These are phyloP conservation scores for Nemotelus pantherinus DNA, from an alignment of 2,888 invertebrate species.

Conservation along the genomic window DNA sequence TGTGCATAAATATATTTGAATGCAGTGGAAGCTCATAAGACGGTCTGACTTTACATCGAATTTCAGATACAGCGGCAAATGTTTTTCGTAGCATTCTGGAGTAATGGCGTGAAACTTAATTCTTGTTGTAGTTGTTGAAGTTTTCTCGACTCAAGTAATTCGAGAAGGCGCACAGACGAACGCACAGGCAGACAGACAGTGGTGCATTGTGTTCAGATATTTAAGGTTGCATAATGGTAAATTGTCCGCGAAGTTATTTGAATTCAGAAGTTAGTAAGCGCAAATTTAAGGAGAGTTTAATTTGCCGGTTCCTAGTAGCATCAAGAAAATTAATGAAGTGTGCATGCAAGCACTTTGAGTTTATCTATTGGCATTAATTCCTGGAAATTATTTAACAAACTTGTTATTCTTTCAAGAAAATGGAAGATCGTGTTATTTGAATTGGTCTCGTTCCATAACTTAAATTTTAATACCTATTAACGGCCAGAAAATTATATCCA, in stretches of 20 bases:
- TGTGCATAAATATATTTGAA: not conserved
- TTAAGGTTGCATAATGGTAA: constrained; percentile 34
- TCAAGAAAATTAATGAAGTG: no score
- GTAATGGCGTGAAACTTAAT: constrained; percentile 34
- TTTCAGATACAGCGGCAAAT: not conserved
- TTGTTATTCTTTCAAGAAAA: no score
- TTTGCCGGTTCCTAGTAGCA: not conserved
- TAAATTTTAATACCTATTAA: no score
- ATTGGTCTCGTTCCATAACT: no score
- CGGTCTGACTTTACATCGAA: not conserved
- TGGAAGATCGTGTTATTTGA: no score
- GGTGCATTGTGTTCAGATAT: not conserved
- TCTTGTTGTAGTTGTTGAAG: not conserved
- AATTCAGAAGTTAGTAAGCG: constrained; percentile 4
- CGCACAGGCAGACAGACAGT: no score
- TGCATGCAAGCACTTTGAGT: no score
- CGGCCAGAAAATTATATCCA: no score
- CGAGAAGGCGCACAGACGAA: not conserved
- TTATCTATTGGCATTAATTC: no score
- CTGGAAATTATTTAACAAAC: no score
- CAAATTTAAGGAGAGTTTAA: not conserved
- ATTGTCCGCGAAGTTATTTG: constrained; percentile 20
- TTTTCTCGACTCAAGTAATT: not conserved
- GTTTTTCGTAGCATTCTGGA: not conserved
- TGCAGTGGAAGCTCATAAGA: not conserved